These are phyloP conservation scores for Melanerpes aurifrons DNA, from an alignment of 2,113 vertebrate species.

Conservation along the genomic window DNA sequence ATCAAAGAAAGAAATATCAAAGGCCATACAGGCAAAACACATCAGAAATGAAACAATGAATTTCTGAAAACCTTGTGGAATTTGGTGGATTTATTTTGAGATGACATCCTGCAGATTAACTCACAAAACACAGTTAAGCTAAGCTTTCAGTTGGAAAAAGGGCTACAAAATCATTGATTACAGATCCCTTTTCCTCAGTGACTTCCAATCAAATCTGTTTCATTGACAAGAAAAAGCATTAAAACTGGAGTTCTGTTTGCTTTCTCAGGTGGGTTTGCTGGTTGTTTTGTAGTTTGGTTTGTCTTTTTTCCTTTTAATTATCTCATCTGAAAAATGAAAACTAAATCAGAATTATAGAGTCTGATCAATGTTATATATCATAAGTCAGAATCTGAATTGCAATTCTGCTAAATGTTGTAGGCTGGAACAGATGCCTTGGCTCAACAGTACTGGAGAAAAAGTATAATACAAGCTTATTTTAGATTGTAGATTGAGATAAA, in stretches of 20 bases:
- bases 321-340: not conserved
- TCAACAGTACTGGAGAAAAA: constrained; percentile 6
- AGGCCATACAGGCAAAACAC: not conserved
- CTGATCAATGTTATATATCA: not conserved
- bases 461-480: constrained; percentile 29
- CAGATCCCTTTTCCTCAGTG: not conserved
- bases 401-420: constrained; percentile 27
- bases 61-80: not conserved
- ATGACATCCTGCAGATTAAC: not conserved
- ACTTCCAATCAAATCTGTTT: not conserved
- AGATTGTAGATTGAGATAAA: not conserved
- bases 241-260: not conserved
- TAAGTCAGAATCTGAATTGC: not conserved
- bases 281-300: not conserved
- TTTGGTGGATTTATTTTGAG: not conserved
- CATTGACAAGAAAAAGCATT: not conserved
- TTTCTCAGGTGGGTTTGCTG: not conserved
- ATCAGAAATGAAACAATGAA: not conserved
- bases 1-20: not conserved
- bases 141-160: not conserved
- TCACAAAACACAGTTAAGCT: not conserved
- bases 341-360: not conserved
- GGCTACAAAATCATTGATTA: not conserved
- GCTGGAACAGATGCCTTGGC: constrained; percentile 54
- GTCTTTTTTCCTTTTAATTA: not conserved